These are phyloP conservation scores for Actias luna DNA, from an alignment of 2,888 invertebrate species.

Conservation along the genomic window DNA sequence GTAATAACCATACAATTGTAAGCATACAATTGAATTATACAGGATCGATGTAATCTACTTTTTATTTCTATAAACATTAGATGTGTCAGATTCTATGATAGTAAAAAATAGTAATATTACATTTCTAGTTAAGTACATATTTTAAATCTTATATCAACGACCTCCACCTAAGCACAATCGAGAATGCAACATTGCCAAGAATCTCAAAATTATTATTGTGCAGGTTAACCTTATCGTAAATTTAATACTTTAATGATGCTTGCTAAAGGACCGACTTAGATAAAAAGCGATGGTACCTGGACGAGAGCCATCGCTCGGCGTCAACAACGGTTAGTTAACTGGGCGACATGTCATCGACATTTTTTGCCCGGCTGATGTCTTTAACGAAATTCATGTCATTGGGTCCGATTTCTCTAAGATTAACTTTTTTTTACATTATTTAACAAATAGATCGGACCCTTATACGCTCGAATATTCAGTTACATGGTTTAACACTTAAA, in stretches of 20 bases:
- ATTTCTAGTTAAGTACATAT: neutral
- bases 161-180: neutral
- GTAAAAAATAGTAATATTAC: neutral
- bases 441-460: slow-evolving; percentile 81
- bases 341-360: slow-evolving; percentile 71
- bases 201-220: slow-evolving; percentile 47
- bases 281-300: slow-evolving; percentile 62
- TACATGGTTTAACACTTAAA: slow-evolving; percentile 83
- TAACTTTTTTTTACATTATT: slow-evolving; percentile 76
- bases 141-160: neutral
- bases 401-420: slow-evolving; percentile 79
- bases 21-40: too few species aligned
- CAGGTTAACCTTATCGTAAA: slow-evolving; percentile 65
- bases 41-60: too few species aligned
- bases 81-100: neutral
- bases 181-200: slow-evolving; percentile 18
- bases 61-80: too few species aligned
- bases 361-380: slow-evolving; percentile 77
- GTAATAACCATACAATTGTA: too few species aligned
- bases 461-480: slow-evolving; percentile 80
- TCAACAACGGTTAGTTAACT: slow-evolving; percentile 64
- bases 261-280: slow-evolving; percentile 57
- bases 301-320: slow-evolving; percentile 50
- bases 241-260: slow-evolving; percentile 76
- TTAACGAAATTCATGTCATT: slow-evolving; percentile 80